Base-by-base conservation (phyloP, 2,888 invertebrate species). In the Drosophila infuscata region DNA sequence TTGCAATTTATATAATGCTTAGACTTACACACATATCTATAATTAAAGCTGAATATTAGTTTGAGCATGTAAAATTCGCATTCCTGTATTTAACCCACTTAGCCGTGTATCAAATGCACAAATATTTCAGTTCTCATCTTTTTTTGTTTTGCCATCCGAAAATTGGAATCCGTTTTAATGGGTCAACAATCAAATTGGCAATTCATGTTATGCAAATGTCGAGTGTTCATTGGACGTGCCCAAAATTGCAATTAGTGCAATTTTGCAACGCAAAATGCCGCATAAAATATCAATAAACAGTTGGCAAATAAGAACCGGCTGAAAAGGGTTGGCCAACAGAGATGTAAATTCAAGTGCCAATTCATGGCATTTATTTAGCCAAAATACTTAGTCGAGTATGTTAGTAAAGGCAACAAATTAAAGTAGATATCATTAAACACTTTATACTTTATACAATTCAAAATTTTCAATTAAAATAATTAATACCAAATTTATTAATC, bases 271-370 rank as follows among this genome's bases (percentile, higher is more conserved):
- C 63, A 72, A 89, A 77, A 74, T 77, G 78, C 74, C 74, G 70
- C 72, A 90, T 88, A 77, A 88, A 85, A 90, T 86, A 85, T 88
- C 90, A 90, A 86, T 90, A 90, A 85, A 90, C 87, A 90, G 77
- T 80, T 70, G 66, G 72, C 76, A 69, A 64, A 77, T 59, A 75
- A 67, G 43, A 20, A 43, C 36, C 48, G 51, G 48, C 48, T 25
- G 25, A 63, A 66, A 52, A 38, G 38, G 58, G 64, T 66, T 70
- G 68, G 63, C 25, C 54, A 66, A 70, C 62, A 74, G 52, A 70
- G 75, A 66, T 51, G 65, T 53, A 53, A 53, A 48, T n/a, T 25
- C 41, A 33, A 76, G 63, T 81, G 68, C 68, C 58, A 76, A 65
- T 75, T 69, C 46, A 69, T 69, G 76, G 35, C 29, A 68, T 65